Evolutionary conservation across 37 sponge, comb jelly and placozoan genomes (phyloP).

Genomic region (Crambe crambe): DNA sequence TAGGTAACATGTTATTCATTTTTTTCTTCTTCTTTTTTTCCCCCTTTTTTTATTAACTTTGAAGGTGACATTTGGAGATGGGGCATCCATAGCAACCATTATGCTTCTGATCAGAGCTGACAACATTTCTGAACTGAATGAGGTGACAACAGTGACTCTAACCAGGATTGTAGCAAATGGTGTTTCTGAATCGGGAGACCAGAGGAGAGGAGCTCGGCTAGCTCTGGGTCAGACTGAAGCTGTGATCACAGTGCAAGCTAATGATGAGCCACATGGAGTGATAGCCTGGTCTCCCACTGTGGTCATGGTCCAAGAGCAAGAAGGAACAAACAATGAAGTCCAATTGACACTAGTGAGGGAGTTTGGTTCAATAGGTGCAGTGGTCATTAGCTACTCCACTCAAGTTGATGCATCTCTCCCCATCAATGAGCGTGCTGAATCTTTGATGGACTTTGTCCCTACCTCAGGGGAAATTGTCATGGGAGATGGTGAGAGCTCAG

Average conservation of each 20-base stretch:
- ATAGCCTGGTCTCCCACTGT: slow-evolving; percentile 41
- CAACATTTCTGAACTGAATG: slow-evolving; percentile 71
- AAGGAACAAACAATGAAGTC: slow-evolving; percentile 36
- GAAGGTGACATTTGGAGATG: slow-evolving; percentile 56
- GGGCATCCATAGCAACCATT: slow-evolving; percentile 39
- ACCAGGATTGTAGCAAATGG: slow-evolving; percentile 61
- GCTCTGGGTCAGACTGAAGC: slow-evolving; percentile 26
- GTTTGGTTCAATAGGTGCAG: slow-evolving; percentile 73
- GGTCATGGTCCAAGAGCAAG: slow-evolving; percentile 37
- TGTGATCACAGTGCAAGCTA: slow-evolving; percentile 79
- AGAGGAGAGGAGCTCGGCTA: slow-evolving; percentile 60
- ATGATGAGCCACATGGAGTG: slow-evolving; percentile 88
- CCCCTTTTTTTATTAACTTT: neutral
- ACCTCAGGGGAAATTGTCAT: slow-evolving; percentile 30
- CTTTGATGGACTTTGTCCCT: slow-evolving; percentile 45
- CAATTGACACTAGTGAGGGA: slow-evolving; percentile 71
- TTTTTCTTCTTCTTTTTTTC: no score
- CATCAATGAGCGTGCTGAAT: slow-evolving; percentile 10
- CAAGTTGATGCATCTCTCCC: neutral
- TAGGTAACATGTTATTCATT: no score
- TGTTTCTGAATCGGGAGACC: slow-evolving; percentile 50
- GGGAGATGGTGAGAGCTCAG: slow-evolving; percentile 41
- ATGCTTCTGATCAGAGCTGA: slow-evolving; percentile 58
- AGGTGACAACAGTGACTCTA: slow-evolving; percentile 60
- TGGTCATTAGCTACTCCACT: slow-evolving; percentile 60